phyloP scores from a whole-genome alignment of 2,888 invertebrate genomes.

The Aphelenchoides bicaudatus region DNA sequence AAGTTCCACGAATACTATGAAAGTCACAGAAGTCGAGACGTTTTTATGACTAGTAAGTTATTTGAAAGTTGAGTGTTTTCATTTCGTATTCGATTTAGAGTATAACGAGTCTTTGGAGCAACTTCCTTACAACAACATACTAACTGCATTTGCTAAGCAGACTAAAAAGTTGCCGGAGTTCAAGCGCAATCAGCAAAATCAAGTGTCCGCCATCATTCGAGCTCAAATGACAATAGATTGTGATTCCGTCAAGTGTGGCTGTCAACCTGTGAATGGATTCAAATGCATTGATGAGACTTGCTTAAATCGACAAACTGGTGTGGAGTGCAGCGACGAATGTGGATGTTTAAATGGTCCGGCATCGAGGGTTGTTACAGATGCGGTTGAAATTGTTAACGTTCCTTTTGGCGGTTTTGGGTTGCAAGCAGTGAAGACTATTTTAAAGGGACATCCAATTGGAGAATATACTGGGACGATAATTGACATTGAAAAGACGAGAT shows the following conservation, averaged over 20 bases:
- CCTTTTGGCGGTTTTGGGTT: slow-evolving; percentile 13
- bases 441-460: slow-evolving; percentile 17
- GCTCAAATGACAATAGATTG: no score
- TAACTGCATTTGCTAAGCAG: no score
- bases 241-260: slow-evolving; percentile 1
- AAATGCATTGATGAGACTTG: slow-evolving; percentile 12
- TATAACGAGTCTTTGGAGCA: neutral
- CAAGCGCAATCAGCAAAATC: neutral
- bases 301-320: neutral
- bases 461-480: slow-evolving; percentile 7
- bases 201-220: no score
- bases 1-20: neutral
- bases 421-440: neutral
- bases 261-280: slow-evolving; percentile 8
- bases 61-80: neutral
- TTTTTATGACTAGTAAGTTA: neutral
- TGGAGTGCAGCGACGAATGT: slow-evolving; percentile 1
- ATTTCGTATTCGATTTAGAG: neutral
- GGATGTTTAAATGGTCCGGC: slow-evolving; percentile 11
- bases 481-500: neutral
- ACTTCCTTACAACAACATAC: neutral
- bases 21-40: neutral
- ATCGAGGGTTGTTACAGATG: neutral
- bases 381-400: slow-evolving; percentile 6
- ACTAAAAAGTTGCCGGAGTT: neutral